Conservation (phyloP, 2,797 vertebrate species). For the Mastacembelus armatus region DNA sequence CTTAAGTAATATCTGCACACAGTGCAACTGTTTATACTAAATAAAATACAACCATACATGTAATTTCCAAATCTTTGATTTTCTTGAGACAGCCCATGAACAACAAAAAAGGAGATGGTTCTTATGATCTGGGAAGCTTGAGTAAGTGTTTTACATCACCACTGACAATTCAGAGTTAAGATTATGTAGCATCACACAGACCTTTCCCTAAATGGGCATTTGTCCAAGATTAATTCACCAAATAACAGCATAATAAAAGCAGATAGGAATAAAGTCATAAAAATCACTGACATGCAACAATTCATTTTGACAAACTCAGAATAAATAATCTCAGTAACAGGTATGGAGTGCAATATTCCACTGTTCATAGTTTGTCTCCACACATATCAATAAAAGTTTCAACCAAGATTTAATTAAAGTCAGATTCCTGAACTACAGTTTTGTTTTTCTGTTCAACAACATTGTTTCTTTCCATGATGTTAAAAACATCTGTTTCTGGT, state of each 20-base stretch:
- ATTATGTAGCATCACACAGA: no score
- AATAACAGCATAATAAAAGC: background rate
- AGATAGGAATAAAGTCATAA: background rate
- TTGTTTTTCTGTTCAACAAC: conserved; percentile 7
- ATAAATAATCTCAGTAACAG: conserved; percentile 58
- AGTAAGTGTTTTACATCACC: background rate
- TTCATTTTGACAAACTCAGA: conserved; percentile 16
- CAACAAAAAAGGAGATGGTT: no score
- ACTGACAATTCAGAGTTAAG: background rate
- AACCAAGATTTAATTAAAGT: conserved; percentile 16
- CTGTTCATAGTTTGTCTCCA: background rate
- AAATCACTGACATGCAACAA: background rate
- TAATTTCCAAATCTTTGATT: background rate
- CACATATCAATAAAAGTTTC: conserved; percentile 5
- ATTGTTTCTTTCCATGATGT: background rate
- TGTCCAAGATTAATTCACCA: no score
- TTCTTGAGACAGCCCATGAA: background rate
- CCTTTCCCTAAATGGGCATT: no score
- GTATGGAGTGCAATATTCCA: background rate
- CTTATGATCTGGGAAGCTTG: no score
- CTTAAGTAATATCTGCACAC: background rate
- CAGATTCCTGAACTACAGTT: background rate
- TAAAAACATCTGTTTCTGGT: conserved; percentile 43
- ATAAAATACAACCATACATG: conserved; percentile 2
- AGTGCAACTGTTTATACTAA: conserved; percentile 24